These are phyloP conservation scores for Pocota personata DNA, from an alignment of 2,888 invertebrate genomes.

Conservation along the genomic window DNA sequence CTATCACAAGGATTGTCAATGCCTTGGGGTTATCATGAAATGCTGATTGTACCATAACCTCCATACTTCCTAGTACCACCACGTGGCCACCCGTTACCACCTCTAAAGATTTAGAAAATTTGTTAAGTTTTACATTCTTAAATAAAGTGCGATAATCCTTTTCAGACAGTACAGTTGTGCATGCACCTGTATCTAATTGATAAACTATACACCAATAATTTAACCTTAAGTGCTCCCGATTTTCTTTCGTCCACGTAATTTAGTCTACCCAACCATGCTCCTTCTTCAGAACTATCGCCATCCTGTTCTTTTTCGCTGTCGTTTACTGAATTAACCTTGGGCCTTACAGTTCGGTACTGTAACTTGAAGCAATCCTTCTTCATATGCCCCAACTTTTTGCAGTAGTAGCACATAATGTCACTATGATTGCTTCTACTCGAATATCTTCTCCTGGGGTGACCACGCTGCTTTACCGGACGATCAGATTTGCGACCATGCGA, in stretches of 20 bases:
- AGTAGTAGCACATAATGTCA: neutral
- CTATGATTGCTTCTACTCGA: neutral
- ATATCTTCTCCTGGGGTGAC: neutral
- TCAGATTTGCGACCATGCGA: neutral
- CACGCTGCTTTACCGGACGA: neutral
- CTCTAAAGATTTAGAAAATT: slow-evolving; percentile 20
- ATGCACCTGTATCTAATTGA: slow-evolving; percentile 24
- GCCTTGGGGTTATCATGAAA: neutral
- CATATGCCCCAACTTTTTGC: neutral
- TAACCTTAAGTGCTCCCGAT: slow-evolving; percentile 6
- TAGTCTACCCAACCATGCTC: slow-evolving; percentile 25
- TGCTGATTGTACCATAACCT: slow-evolving; percentile 17
- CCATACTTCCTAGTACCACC: slow-evolving; percentile 22
- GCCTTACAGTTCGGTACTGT: neutral
- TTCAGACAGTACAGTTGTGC: slow-evolving; percentile 12
- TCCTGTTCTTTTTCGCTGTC: neutral
- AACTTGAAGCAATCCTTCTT: slow-evolving; percentile 12
- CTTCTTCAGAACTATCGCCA: slow-evolving; percentile 4
- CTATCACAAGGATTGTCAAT: slow-evolving; percentile 12
- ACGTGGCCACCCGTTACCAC: slow-evolving; percentile 23
- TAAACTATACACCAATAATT: slow-evolving; percentile 3
- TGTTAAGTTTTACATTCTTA: neutral
- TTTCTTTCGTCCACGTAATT: slow-evolving; percentile 19
- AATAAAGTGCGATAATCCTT: neutral
- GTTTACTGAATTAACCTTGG: neutral